Evolutionary conservation across 1,140 invertebrate species (phyloP).

Genomic region (Papilio aristodemus): DNA sequence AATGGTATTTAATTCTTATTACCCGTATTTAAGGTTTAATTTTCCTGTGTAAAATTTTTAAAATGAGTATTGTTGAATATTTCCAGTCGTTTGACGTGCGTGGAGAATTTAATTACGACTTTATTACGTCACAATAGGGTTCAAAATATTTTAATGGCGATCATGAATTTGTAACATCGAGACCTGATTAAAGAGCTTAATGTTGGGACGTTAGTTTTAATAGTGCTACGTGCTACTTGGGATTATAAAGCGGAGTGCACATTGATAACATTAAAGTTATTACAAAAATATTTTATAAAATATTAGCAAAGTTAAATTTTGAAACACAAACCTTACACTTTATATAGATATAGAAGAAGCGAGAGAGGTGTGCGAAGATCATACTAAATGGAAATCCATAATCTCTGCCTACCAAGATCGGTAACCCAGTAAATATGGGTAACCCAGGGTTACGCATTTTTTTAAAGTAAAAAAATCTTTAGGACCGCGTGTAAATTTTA

Average conservation of each 20-base stretch:
- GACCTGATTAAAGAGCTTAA: slow-evolving; percentile 14
- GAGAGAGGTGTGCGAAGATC: no score
- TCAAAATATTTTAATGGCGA: slow-evolving; percentile 17
- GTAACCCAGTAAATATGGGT: no score
- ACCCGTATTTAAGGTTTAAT: neutral
- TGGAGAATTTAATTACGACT: neutral
- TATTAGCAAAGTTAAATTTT: no score
- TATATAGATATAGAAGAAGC: no score
- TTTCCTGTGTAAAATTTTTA: neutral
- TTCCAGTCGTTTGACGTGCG: neutral
- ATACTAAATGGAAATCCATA: no score
- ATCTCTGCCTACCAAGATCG: no score
- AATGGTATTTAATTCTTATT: neutral
- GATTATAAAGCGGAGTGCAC: neutral
- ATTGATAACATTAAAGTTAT: neutral
- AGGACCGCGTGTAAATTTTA: no score
- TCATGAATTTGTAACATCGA: slow-evolving; percentile 10
- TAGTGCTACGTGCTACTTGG: slow-evolving; percentile 14
- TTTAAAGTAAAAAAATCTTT: no score
- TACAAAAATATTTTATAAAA: neutral
- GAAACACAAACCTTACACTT: no score
- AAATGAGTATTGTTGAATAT: neutral
- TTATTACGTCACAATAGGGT: slow-evolving; percentile 8
- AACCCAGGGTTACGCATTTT: no score
- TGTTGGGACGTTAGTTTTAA: slow-evolving; percentile 17